Evolutionary conservation across 2,888 invertebrate species (phyloP).

Genomic region (Pinctada fucata): DNA sequence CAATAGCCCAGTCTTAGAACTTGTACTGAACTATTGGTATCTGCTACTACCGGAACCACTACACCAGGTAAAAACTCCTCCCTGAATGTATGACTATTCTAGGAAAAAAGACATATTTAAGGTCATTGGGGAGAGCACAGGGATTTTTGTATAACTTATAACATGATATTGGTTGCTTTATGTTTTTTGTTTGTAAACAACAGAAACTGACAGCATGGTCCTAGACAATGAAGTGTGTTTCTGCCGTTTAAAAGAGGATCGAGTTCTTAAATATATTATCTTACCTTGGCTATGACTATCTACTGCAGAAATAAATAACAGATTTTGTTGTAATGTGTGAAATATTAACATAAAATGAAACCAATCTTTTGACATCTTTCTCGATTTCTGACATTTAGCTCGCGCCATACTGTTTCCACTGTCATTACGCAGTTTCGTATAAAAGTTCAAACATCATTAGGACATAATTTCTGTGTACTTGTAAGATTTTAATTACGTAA

Average conservation of each 20-base stretch:
- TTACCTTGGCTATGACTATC: constrained; percentile 77
- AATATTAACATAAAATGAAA: constrained; percentile 72
- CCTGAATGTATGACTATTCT: no score
- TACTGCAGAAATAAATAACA: constrained; percentile 70
- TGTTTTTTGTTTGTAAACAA: constrained; percentile 26
- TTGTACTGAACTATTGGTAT: no score
- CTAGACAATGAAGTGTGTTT: neutral
- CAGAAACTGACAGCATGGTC: neutral
- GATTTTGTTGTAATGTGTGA: constrained; percentile 70
- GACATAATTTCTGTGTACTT: no score
- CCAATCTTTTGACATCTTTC: constrained; percentile 69
- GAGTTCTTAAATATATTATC: constrained; percentile 24
- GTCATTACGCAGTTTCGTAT: neutral
- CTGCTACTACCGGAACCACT: no score
- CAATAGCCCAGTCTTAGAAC: no score
- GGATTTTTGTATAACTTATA: no score
- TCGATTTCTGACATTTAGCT: constrained; percentile 69
- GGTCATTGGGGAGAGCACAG: no score
- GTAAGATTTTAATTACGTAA: no score
- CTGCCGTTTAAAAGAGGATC: neutral
- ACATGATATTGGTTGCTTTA: constrained; percentile 4
- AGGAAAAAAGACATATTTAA: no score
- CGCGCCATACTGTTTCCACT: constrained; percentile 71
- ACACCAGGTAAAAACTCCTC: no score
- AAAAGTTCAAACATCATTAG: neutral